Evolutionary conservation across 2,888 invertebrate genomes (phyloP).

Genomic region (Merodon equestris): DNA sequence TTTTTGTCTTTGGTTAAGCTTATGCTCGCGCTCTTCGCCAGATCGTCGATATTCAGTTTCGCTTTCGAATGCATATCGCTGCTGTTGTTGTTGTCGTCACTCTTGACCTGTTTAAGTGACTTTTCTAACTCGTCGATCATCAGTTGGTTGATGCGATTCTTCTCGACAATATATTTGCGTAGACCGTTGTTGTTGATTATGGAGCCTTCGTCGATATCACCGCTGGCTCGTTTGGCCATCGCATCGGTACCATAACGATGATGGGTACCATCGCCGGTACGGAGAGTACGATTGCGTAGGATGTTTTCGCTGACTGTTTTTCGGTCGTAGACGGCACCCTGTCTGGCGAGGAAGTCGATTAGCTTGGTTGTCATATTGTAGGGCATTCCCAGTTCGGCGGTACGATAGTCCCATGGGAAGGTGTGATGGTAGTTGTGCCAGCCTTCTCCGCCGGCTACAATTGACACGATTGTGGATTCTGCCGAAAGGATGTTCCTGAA

Average conservation of each 20-base stretch:
- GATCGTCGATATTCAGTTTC: conserved; percentile 53
- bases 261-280: conserved; percentile 85
- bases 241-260: conserved; percentile 78
- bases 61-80: conserved; percentile 45
- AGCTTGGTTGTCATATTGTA: conserved; percentile 83
- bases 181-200: conserved; percentile 53
- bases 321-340: conserved; percentile 80
- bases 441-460: conserved; percentile 88
- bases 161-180: conserved; percentile 70
- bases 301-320: conserved; percentile 75
- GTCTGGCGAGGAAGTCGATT: conserved; percentile 83
- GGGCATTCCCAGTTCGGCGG: conserved; percentile 85
- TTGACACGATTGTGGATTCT: conserved; percentile 85
- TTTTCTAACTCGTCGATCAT: conserved; percentile 68
- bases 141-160: conserved; percentile 69
- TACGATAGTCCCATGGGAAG: conserved; percentile 93
- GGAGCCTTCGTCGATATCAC: conserved; percentile 47
- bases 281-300: conserved; percentile 80
- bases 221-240: conserved; percentile 36
- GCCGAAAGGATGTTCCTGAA: conserved; percentile 85
- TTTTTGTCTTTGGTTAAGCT: conserved; percentile 62
- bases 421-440: conserved; percentile 96
- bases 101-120: conserved; percentile 44
- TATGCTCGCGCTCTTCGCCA: conserved; percentile 54
- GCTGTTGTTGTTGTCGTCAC: conserved; percentile 70